Evolutionary conservation across 2,888 invertebrate genomes (phyloP).

Genomic region (Sinhomidia bicolor): DNA sequence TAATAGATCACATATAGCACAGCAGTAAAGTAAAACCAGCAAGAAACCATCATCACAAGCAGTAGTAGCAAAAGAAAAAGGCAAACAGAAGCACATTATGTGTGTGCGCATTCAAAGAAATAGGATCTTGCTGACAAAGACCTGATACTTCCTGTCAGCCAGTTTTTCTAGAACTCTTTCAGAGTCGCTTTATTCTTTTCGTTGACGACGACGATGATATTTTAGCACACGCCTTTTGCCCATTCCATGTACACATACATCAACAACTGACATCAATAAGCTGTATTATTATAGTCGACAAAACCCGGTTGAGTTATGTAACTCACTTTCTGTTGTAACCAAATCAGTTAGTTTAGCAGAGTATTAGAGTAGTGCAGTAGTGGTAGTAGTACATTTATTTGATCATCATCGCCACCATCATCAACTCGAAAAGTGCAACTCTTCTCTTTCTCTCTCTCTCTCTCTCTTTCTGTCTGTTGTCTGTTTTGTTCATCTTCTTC

Average conservation of each 20-base stretch:
- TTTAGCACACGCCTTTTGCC: conserved; percentile 50
- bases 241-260: conserved; percentile 37
- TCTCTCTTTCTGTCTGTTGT: not conserved
- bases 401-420: conserved; percentile 40
- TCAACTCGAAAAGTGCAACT: conserved; percentile 35
- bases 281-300: not conserved
- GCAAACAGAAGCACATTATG: conserved; percentile 25
- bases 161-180: conserved; percentile 14
- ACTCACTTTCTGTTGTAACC: not conserved
- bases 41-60: not conserved
- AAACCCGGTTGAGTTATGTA: not conserved
- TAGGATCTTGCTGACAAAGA: conserved; percentile 67
- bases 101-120: conserved; percentile 16
- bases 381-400: conserved; percentile 14
- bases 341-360: conserved; percentile 19
- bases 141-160: conserved; percentile 69
- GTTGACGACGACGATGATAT: conserved; percentile 32
- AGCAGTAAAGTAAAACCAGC: not conserved
- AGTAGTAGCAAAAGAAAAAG: not conserved
- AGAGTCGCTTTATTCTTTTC: not conserved
- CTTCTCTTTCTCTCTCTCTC: not conserved
- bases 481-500: conserved; percentile 45
- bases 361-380: not conserved
- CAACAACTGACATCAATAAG: conserved; percentile 47
- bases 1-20: conserved; percentile 42